phyloP scores from a whole-genome alignment of 92 coral and sea anemone species.

The Chrysogorgia sp. region DNA sequence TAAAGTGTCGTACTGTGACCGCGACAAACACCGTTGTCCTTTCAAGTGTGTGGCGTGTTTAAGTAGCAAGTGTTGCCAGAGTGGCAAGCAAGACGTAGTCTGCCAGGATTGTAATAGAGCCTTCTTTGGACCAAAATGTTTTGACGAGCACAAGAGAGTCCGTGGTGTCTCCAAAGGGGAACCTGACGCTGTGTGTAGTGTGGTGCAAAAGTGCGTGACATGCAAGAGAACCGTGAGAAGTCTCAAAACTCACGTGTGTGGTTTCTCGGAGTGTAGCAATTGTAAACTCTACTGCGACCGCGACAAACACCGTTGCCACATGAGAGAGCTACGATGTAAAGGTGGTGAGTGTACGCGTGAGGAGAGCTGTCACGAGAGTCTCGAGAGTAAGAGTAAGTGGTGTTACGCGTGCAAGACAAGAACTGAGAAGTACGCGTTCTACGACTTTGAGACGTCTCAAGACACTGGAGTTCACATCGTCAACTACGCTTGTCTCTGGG shows the following conservation, averaged over 20 bases:
- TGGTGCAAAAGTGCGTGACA: slow-evolving; percentile 7
- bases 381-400: background rate
- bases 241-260: background rate
- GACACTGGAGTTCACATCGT: background rate
- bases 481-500: background rate
- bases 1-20: background rate
- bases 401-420: slow-evolving; percentile 32
- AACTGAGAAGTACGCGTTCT: slow-evolving; percentile 9
- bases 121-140: slow-evolving; percentile 2
- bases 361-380: too few species aligned
- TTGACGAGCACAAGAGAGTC: slow-evolving; percentile 22
- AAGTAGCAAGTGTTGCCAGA: background rate
- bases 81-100: background rate
- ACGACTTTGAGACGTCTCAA: background rate
- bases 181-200: background rate
- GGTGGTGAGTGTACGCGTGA: slow-evolving; percentile 2
- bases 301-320: background rate
- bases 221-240: slow-evolving; percentile 9
- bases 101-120: slow-evolving; percentile 12
- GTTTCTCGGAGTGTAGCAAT: background rate
- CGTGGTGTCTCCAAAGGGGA: background rate
- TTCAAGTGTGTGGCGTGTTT: background rate
- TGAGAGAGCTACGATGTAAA: background rate
- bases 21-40: slow-evolving; percentile 12
- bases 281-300: background rate